A percentile compares a stretch with the other conserved stretches of the same genome.
phyloP scores from a whole-genome alignment of 2,888 invertebrate genomes.

The Callimorpha dominula region DNA sequence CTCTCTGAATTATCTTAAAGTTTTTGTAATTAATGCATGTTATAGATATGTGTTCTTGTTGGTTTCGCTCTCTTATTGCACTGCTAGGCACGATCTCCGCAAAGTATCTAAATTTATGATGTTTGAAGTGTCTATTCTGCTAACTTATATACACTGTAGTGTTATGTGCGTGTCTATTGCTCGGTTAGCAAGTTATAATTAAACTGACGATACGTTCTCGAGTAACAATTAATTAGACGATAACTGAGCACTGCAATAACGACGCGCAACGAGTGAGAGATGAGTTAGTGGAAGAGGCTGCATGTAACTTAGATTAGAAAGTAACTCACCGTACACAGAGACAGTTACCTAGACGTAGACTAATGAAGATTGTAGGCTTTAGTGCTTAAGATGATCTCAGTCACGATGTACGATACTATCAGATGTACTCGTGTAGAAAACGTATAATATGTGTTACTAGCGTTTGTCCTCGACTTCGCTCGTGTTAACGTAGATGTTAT shows the following conservation, averaged over 20 bases:
- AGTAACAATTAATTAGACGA: constrained; percentile 75
- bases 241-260: constrained; percentile 69
- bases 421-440: background rate
- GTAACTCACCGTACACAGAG: constrained; percentile 40
- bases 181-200: constrained; percentile 69
- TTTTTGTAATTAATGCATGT: constrained; percentile 35
- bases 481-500: no score
- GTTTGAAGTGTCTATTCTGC: constrained; percentile 32
- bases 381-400: constrained; percentile 21
- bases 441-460: background rate
- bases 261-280: constrained; percentile 62
- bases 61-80: constrained; percentile 33
- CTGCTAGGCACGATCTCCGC: constrained; percentile 39
- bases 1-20: constrained; percentile 30
- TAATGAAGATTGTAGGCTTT: constrained; percentile 46
- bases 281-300: constrained; percentile 59
- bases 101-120: constrained; percentile 45
- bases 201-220: constrained; percentile 70
- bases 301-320: constrained; percentile 70
- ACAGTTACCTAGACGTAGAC: constrained; percentile 35
- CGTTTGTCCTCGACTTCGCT: no score
- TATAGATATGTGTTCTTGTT: constrained; percentile 39
- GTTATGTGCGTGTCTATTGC: constrained; percentile 36
- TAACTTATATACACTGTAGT: constrained; percentile 30
- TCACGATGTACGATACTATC: constrained; percentile 14